Evolutionary conservation across 1,140 invertebrate species (phyloP), one percentile per base, ranked within the genome.

Genomic region (Anastrepha ludens): DNA sequence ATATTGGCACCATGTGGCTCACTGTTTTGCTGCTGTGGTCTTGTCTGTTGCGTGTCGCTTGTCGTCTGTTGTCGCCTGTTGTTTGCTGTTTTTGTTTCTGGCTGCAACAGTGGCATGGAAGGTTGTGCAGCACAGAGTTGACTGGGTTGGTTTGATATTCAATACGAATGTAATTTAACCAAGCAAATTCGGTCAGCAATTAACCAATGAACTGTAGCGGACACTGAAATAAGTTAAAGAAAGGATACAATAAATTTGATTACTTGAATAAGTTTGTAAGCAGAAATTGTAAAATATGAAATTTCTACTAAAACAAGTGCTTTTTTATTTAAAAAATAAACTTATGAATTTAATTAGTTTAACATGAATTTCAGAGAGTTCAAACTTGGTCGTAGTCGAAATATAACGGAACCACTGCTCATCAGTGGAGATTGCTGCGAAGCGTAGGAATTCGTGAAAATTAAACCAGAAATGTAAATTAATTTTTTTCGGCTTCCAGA

Each of bases 1-100:
- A 47, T 81, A 17, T 58, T 50, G 74, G 74, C 74, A 58, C 47
- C 74, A 50, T 81, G 50, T 39, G 74, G 47, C 74, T 41, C 17
- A 3, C 47, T 81, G 74, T 13, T 58, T 47, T 47, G 7, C 0
- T 62, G 60, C 15, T n/a, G n/a, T 67, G 64, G n/a, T 67, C 64
- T 67, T 20, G 8, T 67, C 64, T 67, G n/a, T 7, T 39, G 47
- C 47, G 50, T 81, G n/a, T 47, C 17, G 17, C 6, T 3, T 11
- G 47, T 47, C n/a, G 47, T n/a, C 15, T 74, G 39, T 81, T 81
- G n/a, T 55, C 44, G 74, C n/a, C 55, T 55, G 15, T 55, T 20
- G 44, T 8, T 20, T 81, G 74, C 29, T 50, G 74, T 55, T 20
- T 2, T 81, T 81, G n/a, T 13, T 81, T 44, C 29, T 81, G 74